These are phyloP conservation scores for Zootoca vivipara DNA, from an alignment of 2,113 vertebrate species.

Conservation along the genomic window DNA sequence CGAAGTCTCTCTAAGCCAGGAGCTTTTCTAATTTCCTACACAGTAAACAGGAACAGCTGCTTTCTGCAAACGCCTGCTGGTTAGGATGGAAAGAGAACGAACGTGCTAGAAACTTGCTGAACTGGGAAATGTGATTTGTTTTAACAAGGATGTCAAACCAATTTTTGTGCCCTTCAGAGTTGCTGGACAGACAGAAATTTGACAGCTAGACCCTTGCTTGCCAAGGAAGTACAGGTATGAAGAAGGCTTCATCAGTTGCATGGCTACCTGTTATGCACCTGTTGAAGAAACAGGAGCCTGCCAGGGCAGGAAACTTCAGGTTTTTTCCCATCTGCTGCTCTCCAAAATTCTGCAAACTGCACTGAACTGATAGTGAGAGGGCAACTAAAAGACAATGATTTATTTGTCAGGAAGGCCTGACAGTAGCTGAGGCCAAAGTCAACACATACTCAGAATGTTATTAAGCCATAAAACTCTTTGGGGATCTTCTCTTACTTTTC, in stretches of 20 bases:
- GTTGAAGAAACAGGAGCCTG: background rate
- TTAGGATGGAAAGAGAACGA: background rate
- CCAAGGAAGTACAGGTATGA: background rate
- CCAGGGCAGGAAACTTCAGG: background rate
- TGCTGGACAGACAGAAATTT: background rate
- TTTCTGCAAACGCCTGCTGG: conserved; percentile 8
- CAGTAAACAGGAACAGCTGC: conserved; percentile 1
- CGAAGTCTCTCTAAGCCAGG: conserved; percentile 25
- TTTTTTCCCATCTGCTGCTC: background rate
- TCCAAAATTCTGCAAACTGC: conserved; percentile 18
- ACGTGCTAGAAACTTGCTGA: background rate
- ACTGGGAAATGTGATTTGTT: background rate
- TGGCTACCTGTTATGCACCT: background rate
- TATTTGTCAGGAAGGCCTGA: conserved; percentile 38
- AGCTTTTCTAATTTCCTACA: conserved; percentile 9
- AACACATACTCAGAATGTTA: conserved; percentile 24
- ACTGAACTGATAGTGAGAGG: conserved; percentile 5
- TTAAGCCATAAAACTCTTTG: conserved; percentile 43
- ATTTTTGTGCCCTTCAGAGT: background rate
- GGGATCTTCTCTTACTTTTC: background rate
- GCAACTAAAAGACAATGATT: conserved; percentile 27
- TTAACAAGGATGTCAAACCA: background rate
- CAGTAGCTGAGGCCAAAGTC: conserved; percentile 42
- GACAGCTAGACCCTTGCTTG: background rate
- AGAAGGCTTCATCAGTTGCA: background rate